These are phyloP conservation scores for Struthidea cinerea DNA, from an alignment of 2,113 vertebrate species.

Conservation along the genomic window DNA sequence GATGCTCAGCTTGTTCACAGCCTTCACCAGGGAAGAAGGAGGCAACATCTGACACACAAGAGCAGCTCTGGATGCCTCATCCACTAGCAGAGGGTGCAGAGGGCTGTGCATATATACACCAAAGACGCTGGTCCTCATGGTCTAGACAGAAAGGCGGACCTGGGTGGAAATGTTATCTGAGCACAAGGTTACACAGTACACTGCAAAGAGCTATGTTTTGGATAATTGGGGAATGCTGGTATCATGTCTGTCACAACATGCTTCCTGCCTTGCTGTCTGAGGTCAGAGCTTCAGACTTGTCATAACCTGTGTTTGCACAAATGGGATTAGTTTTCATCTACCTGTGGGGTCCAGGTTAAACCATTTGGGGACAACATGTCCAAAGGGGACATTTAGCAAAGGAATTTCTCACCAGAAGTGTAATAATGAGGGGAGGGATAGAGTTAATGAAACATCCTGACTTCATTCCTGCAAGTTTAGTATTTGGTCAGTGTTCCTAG, in stretches of 20 bases:
- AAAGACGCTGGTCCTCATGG: neutral
- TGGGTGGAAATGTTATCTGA: neutral
- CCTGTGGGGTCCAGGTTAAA: neutral
- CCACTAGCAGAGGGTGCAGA: neutral
- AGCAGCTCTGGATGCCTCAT: neutral
- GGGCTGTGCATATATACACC: neutral
- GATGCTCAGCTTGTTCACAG: neutral
- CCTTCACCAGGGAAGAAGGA: neutral
- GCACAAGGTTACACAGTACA: neutral
- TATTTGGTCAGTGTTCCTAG: neutral
- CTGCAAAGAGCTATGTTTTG: neutral
- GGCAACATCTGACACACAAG: neutral
- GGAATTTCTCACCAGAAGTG: neutral
- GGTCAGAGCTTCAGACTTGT: neutral
- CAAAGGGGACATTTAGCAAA: neutral
- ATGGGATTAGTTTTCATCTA: neutral
- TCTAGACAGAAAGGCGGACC: neutral
- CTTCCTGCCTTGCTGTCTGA: neutral
- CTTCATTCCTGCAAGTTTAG: neutral
- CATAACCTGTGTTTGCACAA: neutral
- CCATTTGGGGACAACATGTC: neutral
- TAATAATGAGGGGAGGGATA: neutral
- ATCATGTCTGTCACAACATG: neutral
- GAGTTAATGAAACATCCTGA: neutral
- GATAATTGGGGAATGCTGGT: neutral